These are phyloP conservation scores for Lasiurus cinereus DNA, from an alignment of 2,113 vertebrate species.

Conservation along the genomic window DNA sequence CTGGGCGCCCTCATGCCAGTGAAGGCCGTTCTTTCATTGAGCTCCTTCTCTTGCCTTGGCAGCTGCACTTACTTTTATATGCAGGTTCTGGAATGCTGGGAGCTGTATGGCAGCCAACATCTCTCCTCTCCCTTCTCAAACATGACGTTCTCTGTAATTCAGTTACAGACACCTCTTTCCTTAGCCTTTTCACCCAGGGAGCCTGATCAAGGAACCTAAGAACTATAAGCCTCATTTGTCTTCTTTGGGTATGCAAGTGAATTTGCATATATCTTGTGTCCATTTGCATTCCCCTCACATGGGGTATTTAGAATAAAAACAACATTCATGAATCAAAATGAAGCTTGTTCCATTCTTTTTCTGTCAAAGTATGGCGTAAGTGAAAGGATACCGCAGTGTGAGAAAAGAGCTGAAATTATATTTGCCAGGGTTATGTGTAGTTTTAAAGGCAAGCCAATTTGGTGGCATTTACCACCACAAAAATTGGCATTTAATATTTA, in stretches of 20 bases:
- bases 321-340: slow-evolving; percentile 85
- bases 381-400: slow-evolving; percentile 73
- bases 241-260: slow-evolving; percentile 80
- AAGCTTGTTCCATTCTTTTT: slow-evolving; percentile 81
- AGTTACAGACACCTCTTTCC: slow-evolving; percentile 81
- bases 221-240: slow-evolving; percentile 82
- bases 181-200: slow-evolving; percentile 80
- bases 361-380: slow-evolving; percentile 76
- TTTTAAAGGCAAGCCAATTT: slow-evolving; percentile 77
- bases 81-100: slow-evolving; percentile 76
- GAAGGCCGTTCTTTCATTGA: slow-evolving; percentile 71
- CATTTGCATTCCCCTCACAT: slow-evolving; percentile 82
- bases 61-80: slow-evolving; percentile 74
- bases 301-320: slow-evolving; percentile 84
- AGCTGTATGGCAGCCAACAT: slow-evolving; percentile 78
- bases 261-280: slow-evolving; percentile 82
- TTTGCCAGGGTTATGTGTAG: slow-evolving; percentile 74
- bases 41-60: slow-evolving; percentile 67
- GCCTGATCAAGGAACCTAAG: slow-evolving; percentile 77
- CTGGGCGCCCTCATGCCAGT: slow-evolving; percentile 33
- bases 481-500: slow-evolving; percentile 80
- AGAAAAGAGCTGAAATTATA: slow-evolving; percentile 77
- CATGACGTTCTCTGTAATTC: slow-evolving; percentile 81
- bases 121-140: slow-evolving; percentile 70
- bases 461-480: slow-evolving; percentile 71